phyloP scores from a whole-genome alignment of 2,797 vertebrate species.

The Hippocampus kuda region DNA sequence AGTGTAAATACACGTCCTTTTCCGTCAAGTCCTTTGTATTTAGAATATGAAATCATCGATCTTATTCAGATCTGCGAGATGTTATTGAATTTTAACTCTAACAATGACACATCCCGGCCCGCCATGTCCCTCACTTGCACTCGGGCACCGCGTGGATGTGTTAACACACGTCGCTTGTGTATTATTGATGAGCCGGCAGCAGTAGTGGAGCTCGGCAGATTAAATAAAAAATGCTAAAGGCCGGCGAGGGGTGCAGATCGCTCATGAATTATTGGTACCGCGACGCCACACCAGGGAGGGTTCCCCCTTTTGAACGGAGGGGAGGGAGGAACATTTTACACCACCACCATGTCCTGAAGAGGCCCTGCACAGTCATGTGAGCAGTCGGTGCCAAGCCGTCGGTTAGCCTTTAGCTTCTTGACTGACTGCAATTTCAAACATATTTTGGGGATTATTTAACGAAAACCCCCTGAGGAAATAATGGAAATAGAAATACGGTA shows the following conservation, averaged over 20 bases:
- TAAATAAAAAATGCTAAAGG: constrained; percentile 91
- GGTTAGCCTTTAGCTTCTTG: background rate
- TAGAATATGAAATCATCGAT: background rate
- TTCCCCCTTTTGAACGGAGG: constrained; percentile 69
- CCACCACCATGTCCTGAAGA: background rate
- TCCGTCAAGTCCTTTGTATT: too few relatives aligned
- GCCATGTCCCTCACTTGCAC: constrained; percentile 12
- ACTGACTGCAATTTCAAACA: background rate
- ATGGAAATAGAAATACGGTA: background rate
- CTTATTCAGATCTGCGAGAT: background rate
- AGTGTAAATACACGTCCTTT: background rate
- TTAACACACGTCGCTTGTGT: constrained; percentile 86
- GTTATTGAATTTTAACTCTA: background rate
- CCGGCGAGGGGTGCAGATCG: constrained; percentile 78
- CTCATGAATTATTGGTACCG: constrained; percentile 91
- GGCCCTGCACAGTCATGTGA: background rate
- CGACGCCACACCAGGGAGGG: constrained; percentile 76
- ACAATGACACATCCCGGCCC: background rate
- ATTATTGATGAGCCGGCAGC: constrained; percentile 78
- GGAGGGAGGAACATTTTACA: background rate
- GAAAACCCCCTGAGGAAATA: background rate
- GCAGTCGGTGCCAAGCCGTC: background rate
- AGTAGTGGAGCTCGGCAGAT: constrained; percentile 76
- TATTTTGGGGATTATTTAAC: background rate
- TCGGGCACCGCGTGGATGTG: constrained; percentile 66